phyloP scores from a whole-genome alignment of 2,888 invertebrate species.

The Athalia circularis region DNA sequence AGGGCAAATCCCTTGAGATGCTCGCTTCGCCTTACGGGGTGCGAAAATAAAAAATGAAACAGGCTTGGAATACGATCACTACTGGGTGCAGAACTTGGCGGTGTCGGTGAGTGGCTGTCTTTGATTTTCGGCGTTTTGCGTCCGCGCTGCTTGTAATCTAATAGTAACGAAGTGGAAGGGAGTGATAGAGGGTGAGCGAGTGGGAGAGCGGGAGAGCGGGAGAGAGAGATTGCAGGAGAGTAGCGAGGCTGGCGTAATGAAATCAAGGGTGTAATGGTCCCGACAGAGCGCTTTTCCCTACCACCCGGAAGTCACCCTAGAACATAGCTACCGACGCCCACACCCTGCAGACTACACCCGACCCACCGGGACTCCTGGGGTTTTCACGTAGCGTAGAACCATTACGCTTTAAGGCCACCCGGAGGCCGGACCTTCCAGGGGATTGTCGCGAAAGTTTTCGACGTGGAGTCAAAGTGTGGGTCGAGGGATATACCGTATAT shows the following conservation, averaged over 20 bases:
- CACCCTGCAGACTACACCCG: slow-evolving; percentile 16
- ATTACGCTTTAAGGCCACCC: slow-evolving; percentile 6
- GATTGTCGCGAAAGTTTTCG: neutral
- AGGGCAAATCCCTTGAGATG: neutral
- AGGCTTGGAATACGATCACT: neutral
- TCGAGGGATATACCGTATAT: no score
- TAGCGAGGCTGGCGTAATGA: slow-evolving; percentile 69
- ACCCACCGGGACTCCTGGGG: slow-evolving; percentile 29
- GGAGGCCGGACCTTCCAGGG: neutral
- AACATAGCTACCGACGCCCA: slow-evolving; percentile 10
- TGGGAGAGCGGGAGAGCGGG: neutral
- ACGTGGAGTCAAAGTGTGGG: no score
- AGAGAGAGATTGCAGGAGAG: slow-evolving; percentile 67
- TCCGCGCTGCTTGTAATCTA: slow-evolving; percentile 58
- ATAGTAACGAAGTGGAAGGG: slow-evolving; percentile 56
- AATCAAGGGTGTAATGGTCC: slow-evolving; percentile 72
- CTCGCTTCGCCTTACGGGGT: neutral
- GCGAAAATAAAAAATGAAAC: slow-evolving; percentile 15
- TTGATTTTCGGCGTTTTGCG: slow-evolving; percentile 54
- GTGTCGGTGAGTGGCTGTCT: slow-evolving; percentile 34
- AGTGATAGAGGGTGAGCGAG: slow-evolving; percentile 45
- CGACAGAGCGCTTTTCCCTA: slow-evolving; percentile 67
- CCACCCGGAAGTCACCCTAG: slow-evolving; percentile 36
- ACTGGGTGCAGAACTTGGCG: neutral
- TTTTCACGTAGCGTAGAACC: slow-evolving; percentile 31